These are phyloP conservation scores for Agrilus planipennis DNA, from an alignment of 1,140 invertebrate species.

Conservation along the genomic window DNA sequence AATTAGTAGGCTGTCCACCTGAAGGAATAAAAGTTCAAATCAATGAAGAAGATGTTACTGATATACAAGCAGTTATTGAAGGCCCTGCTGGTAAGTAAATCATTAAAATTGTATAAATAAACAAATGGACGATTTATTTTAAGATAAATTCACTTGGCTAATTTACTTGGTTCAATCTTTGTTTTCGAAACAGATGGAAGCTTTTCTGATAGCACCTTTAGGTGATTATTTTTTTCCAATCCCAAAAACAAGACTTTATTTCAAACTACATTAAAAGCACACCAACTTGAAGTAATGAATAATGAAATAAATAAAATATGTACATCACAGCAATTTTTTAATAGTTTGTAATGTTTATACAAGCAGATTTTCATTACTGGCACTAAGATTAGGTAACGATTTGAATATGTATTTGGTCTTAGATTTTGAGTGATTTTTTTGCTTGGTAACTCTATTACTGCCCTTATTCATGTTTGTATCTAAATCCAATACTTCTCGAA, in stretches of 20 bases:
- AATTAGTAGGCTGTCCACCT: conserved; percentile 61
- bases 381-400: conserved; percentile 48
- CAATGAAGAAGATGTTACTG: conserved; percentile 84
- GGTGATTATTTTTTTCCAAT: no score
- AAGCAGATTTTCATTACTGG: conserved; percentile 48
- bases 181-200: no score
- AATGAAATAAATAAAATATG: conserved; percentile 6
- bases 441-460: not conserved
- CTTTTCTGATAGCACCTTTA: no score
- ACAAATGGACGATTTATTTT: no score
- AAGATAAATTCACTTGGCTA: no score
- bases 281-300: no score
- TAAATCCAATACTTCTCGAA: conserved; percentile 12
- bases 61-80: conserved; percentile 83
- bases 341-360: conserved; percentile 17
- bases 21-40: conserved; percentile 81
- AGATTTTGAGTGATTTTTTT: conserved; percentile 6
- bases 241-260: no score
- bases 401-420: conserved; percentile 11
- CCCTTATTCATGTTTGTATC: conserved; percentile 9
- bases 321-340: conserved; percentile 7
- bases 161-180: no score
- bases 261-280: no score
- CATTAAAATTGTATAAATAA: no score
- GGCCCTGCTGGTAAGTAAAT: conserved; percentile 50